A percentile compares a stretch with the other conserved stretches of the same genome.
Evolutionary conservation across 2,113 vertebrate genomes (phyloP).

Genomic region (Hemibagrus wyckioides): DNA sequence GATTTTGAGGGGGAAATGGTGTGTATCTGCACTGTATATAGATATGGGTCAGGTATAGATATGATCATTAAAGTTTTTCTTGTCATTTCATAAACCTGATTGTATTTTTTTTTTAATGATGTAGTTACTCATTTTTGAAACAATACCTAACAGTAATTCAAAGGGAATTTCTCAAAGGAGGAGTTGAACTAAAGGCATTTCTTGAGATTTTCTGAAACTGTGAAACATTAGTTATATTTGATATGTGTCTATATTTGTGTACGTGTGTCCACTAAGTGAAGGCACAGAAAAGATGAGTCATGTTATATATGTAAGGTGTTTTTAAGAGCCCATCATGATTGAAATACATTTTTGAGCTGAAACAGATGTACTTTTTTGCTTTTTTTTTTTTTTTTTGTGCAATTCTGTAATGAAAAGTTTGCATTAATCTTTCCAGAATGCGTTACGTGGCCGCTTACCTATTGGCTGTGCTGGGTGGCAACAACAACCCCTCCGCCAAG

Average conservation of each 20-base stretch:
- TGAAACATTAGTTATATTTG: not conserved
- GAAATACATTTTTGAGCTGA: not conserved
- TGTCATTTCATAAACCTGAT: too few species aligned
- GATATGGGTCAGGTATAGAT: too few species aligned
- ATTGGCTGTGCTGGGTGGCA: slow-evolving; percentile 79
- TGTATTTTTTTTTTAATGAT: too few species aligned
- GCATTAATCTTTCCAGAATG: slow-evolving; percentile 69
- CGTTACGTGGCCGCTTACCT: slow-evolving; percentile 89
- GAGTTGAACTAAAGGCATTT: not conserved
- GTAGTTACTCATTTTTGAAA: too few species aligned
- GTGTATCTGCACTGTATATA: too few species aligned
- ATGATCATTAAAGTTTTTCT: too few species aligned
- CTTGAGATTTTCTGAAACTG: not conserved
- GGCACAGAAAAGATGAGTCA: not conserved
- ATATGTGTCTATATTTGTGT: not conserved
- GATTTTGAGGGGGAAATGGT: too few species aligned
- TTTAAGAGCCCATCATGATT: not conserved
- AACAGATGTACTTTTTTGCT: not conserved
- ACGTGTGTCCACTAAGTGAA: not conserved
- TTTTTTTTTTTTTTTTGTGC: too few species aligned
- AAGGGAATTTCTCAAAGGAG: too few species aligned
- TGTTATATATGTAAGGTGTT: not conserved
- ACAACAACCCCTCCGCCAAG: slow-evolving; percentile 75
- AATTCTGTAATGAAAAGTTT: not conserved
- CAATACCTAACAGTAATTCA: too few species aligned